Evolutionary conservation across 2,888 invertebrate species (phyloP), one percentile per base, ranked within the genome.

Genomic region (Diarsia mendica): DNA sequence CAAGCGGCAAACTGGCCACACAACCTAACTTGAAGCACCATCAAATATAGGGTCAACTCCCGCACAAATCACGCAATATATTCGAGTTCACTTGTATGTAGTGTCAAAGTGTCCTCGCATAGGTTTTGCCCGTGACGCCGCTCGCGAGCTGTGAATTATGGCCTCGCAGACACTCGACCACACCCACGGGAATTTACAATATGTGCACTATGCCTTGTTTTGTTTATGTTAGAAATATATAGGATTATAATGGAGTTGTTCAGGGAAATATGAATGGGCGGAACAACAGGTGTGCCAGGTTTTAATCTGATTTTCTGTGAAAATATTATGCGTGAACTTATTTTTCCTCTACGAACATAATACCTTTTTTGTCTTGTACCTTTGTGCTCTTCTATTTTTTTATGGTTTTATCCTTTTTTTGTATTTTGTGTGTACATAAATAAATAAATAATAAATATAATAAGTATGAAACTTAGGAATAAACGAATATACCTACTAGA

Each of bases 31-130:
- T 53, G 11, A 67, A 81, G 67, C 66, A 69, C 76, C 18, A 51
- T 23, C 39, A 68, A n/a, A 66, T 44, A 61, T 28, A 49, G 76
- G 75, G 72, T 82, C 80, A 80, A 73, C 64, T 68, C n/a, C 0
- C 20, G 67, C 76, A 82, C 67, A 69, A 63, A 82, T 82, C 82
- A 83, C 60, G 20, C 61, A 70, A 80, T 76, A 71, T 69, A 67
- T 82, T 82, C 84, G 76, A 82, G 84, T 83, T 83, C 82, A 82
- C 82, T 82, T 80, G 72, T 83, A 60, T 72, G 76, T 70, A 83
- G 82, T 82, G 80, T 53, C 69, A 71, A 55, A 72, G 72, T 77
- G 81, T 81, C 46, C 67, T 67, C 80, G 83, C 65, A 82, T 84
- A 84, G 84, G 75, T 82, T 84, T 82, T 82, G 84, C 58, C 70